Evolutionary conservation across 2,888 invertebrate genomes (phyloP), one percentile per base, ranked within the genome.

Genomic region (Hypercompe scribonia): DNA sequence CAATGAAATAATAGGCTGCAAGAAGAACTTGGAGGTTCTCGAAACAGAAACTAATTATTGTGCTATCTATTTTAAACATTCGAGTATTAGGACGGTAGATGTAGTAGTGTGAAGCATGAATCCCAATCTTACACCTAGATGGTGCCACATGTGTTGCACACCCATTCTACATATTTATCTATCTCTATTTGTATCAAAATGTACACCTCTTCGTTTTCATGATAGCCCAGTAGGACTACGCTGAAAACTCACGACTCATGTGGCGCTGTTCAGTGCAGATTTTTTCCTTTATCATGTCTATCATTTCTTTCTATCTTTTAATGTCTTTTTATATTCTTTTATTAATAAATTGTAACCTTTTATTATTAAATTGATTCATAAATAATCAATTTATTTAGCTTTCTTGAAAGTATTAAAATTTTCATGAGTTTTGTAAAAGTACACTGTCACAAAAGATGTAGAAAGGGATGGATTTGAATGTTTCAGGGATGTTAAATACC

Each of bases 1-100:
- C n/a, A 34, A 34, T 36, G 46, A 34, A 68, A 15, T 68, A 68
- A 54, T 58, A 68, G 68, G 68, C n/a, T 58, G 21, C 28, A 28
- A 68, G 68, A 34, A 13, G 28, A 68, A 18, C 18, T 34, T 28
- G 11, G 36, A 68, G 58, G 36, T 58, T 33, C 10, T 31, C 28
- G 4, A 21, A 24, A 66, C 18, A 4, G 18, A 4, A 3, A 46
- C 18, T 18, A 46, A 46, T 50, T 50, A 50, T 24, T 24, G 24
- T 50, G 24, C 24, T 8, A 11, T 11, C 39, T 11, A 39, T 39
- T 11, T 8, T 46, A 18, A 24, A 24, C 7, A 24, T 24, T 24
- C 21, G 18, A 18, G 21, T 24, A 50, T 50, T 10, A 0, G 1
- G 50, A 24, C 50, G 50, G 24, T 50, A 24, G 50, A 50, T 50